Evolutionary conservation across 2,888 invertebrate species (phyloP), one percentile per base, ranked within the genome.

Genomic region (Seira ritae): DNA sequence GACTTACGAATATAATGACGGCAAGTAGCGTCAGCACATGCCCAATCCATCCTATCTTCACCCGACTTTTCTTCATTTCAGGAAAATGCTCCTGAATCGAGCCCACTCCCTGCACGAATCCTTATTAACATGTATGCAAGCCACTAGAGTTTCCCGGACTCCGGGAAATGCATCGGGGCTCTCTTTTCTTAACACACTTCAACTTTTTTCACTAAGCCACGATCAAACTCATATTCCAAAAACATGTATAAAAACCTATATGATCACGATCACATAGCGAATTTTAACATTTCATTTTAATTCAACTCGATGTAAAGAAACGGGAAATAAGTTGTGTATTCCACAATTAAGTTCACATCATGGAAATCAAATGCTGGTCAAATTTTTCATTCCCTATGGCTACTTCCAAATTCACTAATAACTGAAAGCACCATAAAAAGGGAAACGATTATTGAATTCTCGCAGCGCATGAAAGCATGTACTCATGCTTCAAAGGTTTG

Each of bases 1-100:
- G 62, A 89, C 90, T 90, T 88, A 90, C 90, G 83, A 90, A 90
- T 50, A 90, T 88, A 24, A 90, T 71, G 69, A 90, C 88, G 15
- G 90, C 89, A 19, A 90, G 85, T 62, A 86, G 84, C 10, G 90
- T 90, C 65, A 90, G 88, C 19, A 90, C 85, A 77, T 90, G 89
- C 65, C 90, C 87, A 83, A 90, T 80, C 89, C 90, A 90, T 55
- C 90, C 90, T 74, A 88, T 89, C 8, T 86, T 87, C 20, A 86
- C 86, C 17, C 87, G 85, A 70, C 83, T 85, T 71, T 87, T 87
- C 88, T 86, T 89, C 89, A 89, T 89, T 66, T 73, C 81, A 66
- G 15, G 42, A 50, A 3, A 50, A 3, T 12, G 24, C 42, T 66
- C 62, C 37, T 31, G 1, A 23, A n/a, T 15, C 67, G 23, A 17